Percentiles rank a stretch among this genome's conserved stretches.
Evolutionary conservation across 2,113 vertebrate genomes (phyloP).

Genomic region (Leucopsar rothschildi): DNA sequence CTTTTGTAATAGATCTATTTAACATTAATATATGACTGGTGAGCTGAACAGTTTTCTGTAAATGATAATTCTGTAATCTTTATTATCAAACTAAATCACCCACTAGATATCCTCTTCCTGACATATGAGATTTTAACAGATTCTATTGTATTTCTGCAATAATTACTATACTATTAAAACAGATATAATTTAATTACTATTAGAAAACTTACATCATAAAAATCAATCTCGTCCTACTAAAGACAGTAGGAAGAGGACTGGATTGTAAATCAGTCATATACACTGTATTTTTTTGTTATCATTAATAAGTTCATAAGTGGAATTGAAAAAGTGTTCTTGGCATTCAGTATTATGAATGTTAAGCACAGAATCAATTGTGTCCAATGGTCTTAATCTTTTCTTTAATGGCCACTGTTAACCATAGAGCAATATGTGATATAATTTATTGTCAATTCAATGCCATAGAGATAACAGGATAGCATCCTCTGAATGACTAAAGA

Average conservation of each 20-base stretch:
- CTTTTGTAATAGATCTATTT: not conserved
- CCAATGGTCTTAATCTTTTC: not conserved
- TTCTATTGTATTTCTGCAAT: not conserved
- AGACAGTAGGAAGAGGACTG: not conserved
- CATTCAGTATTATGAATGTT: not conserved
- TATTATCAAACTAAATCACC: not conserved
- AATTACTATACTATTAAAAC: not conserved
- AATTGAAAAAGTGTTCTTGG: not conserved
- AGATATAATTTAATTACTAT: not conserved
- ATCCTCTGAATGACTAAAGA: not conserved
- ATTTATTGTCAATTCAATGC: not conserved
- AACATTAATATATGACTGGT: not conserved
- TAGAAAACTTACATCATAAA: not conserved
- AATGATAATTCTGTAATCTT: not conserved
- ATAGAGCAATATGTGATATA: not conserved
- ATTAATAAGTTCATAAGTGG: not conserved
- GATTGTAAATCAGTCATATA: not conserved
- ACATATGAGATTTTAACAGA: not conserved
- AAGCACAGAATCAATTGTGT: not conserved
- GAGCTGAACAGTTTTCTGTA: not conserved
- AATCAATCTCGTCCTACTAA: not conserved
- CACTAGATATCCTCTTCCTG: not conserved
- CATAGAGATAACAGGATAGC: not conserved
- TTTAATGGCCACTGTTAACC: not conserved
- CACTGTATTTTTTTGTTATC: not conserved